Evolutionary conservation across 1,140 invertebrate genomes (phyloP).

Genomic region (Thalassaphorura encarpata): DNA sequence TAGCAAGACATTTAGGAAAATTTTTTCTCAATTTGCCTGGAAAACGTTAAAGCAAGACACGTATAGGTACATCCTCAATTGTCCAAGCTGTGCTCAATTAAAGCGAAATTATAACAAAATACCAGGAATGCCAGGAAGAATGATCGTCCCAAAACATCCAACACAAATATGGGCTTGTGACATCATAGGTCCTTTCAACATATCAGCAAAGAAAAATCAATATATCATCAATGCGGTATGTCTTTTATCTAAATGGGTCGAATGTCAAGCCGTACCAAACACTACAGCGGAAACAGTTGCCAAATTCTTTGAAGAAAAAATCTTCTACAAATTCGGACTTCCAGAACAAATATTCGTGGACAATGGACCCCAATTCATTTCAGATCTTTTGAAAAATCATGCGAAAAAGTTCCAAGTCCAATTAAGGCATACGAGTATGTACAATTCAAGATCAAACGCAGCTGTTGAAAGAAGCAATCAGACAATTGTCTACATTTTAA

Average conservation of each 20-base stretch:
- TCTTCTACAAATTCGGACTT: neutral
- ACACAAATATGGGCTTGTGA: neutral
- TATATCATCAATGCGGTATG: conserved; percentile 1
- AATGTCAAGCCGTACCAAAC: neutral
- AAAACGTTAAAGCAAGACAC: neutral
- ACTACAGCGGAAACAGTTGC: neutral
- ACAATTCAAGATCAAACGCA: neutral
- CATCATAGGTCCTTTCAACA: conserved; percentile 1
- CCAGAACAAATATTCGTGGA: conserved; percentile 1
- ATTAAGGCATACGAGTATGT: neutral
- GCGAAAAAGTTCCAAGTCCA: neutral
- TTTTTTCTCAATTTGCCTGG: neutral
- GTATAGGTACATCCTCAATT: neutral
- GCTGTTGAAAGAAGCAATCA: neutral
- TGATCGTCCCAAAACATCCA: neutral
- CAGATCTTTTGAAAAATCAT: neutral
- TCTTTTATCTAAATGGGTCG: neutral
- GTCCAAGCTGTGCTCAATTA: neutral
- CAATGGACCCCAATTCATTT: neutral
- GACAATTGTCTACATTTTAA: neutral
- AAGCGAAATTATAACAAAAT: neutral
- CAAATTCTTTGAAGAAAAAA: conserved; percentile 12
- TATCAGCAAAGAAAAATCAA: neutral
- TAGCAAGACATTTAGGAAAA: neutral
- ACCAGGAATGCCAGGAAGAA: neutral